Percentiles rank a stretch among this genome's conserved stretches.
Evolutionary conservation across 2,888 invertebrate genomes (phyloP).

Genomic region (Drosophila lutescens): DNA sequence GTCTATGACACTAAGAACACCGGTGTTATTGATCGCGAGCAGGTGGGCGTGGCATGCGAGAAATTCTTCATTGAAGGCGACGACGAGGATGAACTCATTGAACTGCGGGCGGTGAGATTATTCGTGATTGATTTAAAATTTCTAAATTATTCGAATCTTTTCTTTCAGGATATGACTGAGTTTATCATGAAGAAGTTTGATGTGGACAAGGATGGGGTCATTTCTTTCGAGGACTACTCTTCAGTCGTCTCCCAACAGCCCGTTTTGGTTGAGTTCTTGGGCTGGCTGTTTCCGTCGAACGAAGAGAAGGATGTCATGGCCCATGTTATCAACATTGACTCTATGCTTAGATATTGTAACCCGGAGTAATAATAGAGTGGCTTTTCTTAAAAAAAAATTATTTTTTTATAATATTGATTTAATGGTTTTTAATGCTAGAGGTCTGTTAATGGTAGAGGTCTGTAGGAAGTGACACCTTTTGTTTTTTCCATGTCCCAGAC

Average conservation of each 20-base stretch:
- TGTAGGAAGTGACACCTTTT: no score
- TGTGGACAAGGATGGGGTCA: constrained; percentile 89
- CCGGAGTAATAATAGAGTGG: background rate
- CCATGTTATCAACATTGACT: constrained; percentile 31
- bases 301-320: constrained; percentile 23
- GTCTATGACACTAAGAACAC: constrained; percentile 88
- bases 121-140: background rate
- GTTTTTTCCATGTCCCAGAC: constrained; percentile 82
- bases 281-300: constrained; percentile 88
- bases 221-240: constrained; percentile 86
- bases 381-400: background rate
- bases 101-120: constrained; percentile 81
- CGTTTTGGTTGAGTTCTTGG: constrained; percentile 89
- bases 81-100: constrained; percentile 90
- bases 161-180: constrained; percentile 89
- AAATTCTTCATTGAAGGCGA: constrained; percentile 85
- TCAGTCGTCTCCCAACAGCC: constrained; percentile 87
- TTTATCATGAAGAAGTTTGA: constrained; percentile 90
- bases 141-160: background rate
- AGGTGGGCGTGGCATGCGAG: constrained; percentile 86
- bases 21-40: constrained; percentile 88
- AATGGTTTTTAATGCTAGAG: no score
- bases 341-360: constrained; percentile 5
- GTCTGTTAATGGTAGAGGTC: no score
- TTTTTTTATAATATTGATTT: no score